phyloP scores from a whole-genome alignment of 1,140 invertebrate species.

The Bursaphelenchus mucronatus region DNA sequence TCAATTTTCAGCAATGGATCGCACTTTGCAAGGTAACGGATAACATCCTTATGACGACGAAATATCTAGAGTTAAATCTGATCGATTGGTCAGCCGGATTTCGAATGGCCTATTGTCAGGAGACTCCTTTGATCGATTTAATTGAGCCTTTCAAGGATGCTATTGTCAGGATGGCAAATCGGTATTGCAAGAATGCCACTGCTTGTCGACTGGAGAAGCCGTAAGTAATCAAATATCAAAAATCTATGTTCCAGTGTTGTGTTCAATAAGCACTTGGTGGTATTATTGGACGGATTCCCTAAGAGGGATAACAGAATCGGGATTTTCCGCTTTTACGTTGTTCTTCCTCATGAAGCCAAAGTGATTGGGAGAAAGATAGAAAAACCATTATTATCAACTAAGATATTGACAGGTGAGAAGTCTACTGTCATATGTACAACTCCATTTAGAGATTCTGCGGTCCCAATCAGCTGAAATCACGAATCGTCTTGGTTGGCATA shows the following conservation, averaged over 20 bases:
- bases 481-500: constrained; percentile 43
- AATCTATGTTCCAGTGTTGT: constrained; percentile 31
- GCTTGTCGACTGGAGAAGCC: constrained; percentile 37
- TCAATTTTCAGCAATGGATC: constrained; percentile 20
- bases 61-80: constrained; percentile 33
- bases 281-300: constrained; percentile 41
- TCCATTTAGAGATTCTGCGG: constrained; percentile 40
- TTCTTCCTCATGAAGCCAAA: constrained; percentile 38
- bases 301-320: constrained; percentile 31
- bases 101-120: constrained; percentile 40
- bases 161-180: constrained; percentile 38
- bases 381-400: constrained; percentile 35
- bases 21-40: constrained; percentile 24
- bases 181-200: constrained; percentile 43
- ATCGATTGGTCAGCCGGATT: constrained; percentile 38
- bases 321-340: constrained; percentile 46
- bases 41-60: background rate
- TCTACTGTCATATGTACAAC: background rate
- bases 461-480: constrained; percentile 39
- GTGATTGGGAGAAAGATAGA: constrained; percentile 41
- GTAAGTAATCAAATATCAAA: constrained; percentile 22
- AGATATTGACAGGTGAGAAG: constrained; percentile 32
- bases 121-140: constrained; percentile 28
- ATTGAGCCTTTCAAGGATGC: constrained; percentile 47
- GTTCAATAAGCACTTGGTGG: constrained; percentile 44